Conservation (phyloP, 2,797 vertebrate species). For the Hylomyscus alleni region DNA sequence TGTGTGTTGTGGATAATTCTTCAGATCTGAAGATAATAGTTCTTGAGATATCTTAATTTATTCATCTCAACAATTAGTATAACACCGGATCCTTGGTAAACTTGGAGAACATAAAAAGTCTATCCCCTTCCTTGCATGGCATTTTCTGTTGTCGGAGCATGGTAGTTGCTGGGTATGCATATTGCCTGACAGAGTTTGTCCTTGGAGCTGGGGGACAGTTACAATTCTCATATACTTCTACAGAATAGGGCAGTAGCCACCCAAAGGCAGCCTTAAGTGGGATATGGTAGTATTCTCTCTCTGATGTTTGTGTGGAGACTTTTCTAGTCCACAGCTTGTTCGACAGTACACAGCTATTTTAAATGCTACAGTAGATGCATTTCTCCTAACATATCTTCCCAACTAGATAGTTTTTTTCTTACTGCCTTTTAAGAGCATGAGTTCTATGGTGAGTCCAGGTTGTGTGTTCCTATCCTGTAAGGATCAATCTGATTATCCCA, state of each 20-base stretch:
- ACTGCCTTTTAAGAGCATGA: not conserved
- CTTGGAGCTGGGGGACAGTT: not conserved
- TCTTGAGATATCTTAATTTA: constrained; percentile 30
- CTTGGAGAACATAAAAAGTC: not conserved
- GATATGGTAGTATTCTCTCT: not conserved
- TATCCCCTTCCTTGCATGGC: not conserved
- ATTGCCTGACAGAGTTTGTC: not conserved
- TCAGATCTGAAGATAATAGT: constrained; percentile 11
- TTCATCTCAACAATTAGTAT: not conserved
- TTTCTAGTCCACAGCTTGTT: not conserved
- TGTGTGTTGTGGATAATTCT: not conserved
- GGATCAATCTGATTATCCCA: not conserved
- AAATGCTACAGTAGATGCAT: not conserved
- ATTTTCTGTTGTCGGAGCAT: not conserved
- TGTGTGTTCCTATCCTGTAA: not conserved
- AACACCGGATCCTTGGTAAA: not conserved
- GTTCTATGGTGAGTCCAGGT: not conserved
- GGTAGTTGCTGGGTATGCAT: not conserved
- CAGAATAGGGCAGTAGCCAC: not conserved
- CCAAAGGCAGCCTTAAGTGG: not conserved
- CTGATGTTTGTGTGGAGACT: not conserved
- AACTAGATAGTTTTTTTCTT: not conserved
- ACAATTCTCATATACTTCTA: not conserved
- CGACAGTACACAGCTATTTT: not conserved
- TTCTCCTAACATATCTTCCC: not conserved